Conservation (phyloP, 1,140 invertebrate genomes). For the Apis laboriosa region DNA sequence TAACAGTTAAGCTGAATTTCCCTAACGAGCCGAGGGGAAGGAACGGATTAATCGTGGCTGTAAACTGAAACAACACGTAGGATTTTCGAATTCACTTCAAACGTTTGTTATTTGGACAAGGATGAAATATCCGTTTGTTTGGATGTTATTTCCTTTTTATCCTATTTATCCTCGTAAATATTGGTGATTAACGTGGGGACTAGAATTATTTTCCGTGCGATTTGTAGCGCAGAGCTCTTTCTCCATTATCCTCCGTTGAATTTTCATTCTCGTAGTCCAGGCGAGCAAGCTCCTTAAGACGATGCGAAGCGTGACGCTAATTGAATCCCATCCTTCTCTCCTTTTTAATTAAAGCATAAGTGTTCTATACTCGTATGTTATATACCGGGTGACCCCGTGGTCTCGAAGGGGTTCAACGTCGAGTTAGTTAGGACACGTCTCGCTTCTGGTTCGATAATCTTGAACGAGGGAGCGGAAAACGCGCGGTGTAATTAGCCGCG, state of each 20-base stretch:
- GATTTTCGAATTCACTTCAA: background rate
- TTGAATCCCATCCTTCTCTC: slow-evolving; percentile 44
- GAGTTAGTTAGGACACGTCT: background rate
- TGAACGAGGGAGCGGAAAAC: too few species aligned
- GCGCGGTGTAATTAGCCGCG: too few species aligned
- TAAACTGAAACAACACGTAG: slow-evolving; percentile 14
- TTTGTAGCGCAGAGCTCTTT: background rate
- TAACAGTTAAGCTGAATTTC: slow-evolving; percentile 24
- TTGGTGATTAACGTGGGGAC: background rate
- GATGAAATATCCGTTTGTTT: background rate
- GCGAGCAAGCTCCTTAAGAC: background rate
- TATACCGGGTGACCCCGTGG: background rate
- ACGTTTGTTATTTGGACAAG: background rate
- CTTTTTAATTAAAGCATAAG: slow-evolving; percentile 43
- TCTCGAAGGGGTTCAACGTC: background rate
- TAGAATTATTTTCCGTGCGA: background rate
- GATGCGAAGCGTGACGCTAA: slow-evolving; percentile 25
- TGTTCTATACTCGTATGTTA: background rate
- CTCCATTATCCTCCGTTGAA: slow-evolving; percentile 8
- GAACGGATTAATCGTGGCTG: slow-evolving; percentile 31
- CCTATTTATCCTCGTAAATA: background rate
- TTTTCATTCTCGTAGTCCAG: slow-evolving; percentile 20
- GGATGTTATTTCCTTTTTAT: background rate
- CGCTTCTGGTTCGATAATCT: background rate
- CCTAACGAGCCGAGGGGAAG: slow-evolving; percentile 33